Base-by-base conservation (phyloP, 2,113 vertebrate species). In the Brachyhypopomus gauderio region DNA sequence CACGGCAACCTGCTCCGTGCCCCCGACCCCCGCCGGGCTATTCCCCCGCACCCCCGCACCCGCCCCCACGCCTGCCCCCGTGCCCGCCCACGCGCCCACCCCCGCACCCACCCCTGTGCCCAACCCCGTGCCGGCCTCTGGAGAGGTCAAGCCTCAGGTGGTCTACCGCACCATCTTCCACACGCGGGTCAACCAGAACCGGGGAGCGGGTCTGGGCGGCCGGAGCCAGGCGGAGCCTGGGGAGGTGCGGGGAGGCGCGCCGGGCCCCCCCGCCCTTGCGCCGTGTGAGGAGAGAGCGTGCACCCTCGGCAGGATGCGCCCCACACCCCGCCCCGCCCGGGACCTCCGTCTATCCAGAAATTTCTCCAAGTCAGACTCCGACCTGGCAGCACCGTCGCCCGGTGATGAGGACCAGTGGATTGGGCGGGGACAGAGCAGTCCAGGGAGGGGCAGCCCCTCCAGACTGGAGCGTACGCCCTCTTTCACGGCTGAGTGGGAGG, bases 401-500 rank as follows among this genome's bases (percentile, higher is more conserved):
- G 93, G 88, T 73, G 93, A 94, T 87, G 96, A 98, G 92, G 94
- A 96, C 81, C 86, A 95, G 87, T 76, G 95, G 94, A 94, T 94
- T 88, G 90, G 95, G 88, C 91, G 96, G 92, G 90, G 92, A 80
- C 92, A 95, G 87, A 84, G 95, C 58, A 92, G 92, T 74, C 89
- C 93, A 20, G 93, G 89, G 27, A 94, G 66, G 9, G 66, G 88
- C 19, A 93, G 89, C 85, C 93, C 94, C 2, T 94, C 91, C 86
- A 91, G 90, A 90, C 92, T 97, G 0, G 96, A 98, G 89, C 93
- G 97, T 85, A 96, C 96, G 0, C 97, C 97, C 3, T 99, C 97
- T 72, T 99, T 99, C 91, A 98, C 97, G 0, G 97, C 97, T 0
- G 97, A 99, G 88, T 99, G 97, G 97, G 97, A 98, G 89, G 97